Evolutionary conservation across 2,888 invertebrate genomes (phyloP).

Genomic region (Lithophane ornitopus): DNA sequence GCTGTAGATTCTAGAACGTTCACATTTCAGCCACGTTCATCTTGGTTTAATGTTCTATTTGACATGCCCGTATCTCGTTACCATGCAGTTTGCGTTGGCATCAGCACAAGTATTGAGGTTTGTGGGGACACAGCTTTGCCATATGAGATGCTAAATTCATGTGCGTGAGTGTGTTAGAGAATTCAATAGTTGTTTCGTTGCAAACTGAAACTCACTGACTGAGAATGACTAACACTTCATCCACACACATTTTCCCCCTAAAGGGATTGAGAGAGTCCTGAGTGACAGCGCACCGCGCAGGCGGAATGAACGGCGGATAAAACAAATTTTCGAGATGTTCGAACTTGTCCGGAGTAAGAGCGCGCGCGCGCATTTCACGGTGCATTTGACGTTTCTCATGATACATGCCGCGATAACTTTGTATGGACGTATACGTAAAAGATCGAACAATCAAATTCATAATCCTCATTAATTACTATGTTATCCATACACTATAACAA

Average conservation of each 20-base stretch:
- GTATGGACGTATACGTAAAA: no score
- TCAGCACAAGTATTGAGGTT: slow-evolving; percentile 40
- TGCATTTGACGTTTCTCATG: no score
- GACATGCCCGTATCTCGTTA: slow-evolving; percentile 55
- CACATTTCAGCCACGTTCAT: slow-evolving; percentile 30
- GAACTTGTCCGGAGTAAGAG: no score
- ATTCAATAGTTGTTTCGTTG: neutral
- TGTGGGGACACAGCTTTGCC: slow-evolving; percentile 23
- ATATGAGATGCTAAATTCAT: slow-evolving; percentile 31
- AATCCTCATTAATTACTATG: no score
- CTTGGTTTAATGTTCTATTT: slow-evolving; percentile 51
- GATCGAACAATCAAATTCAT: no score
- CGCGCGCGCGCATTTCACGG: no score
- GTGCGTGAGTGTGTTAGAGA: slow-evolving; percentile 10
- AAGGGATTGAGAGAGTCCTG: neutral
- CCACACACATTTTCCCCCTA: neutral
- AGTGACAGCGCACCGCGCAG: no score
- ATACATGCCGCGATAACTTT: no score
- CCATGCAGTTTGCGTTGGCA: slow-evolving; percentile 46
- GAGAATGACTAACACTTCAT: neutral
- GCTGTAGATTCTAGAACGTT: slow-evolving; percentile 17
- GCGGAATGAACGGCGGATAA: no score
- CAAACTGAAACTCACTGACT: neutral
- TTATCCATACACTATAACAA: no score
- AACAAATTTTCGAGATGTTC: no score